Percentiles rank a stretch among this genome's conserved stretches.
Evolutionary conservation across 2,797 vertebrate genomes (phyloP).

Genomic region (Hemitrygon akajei): DNA sequence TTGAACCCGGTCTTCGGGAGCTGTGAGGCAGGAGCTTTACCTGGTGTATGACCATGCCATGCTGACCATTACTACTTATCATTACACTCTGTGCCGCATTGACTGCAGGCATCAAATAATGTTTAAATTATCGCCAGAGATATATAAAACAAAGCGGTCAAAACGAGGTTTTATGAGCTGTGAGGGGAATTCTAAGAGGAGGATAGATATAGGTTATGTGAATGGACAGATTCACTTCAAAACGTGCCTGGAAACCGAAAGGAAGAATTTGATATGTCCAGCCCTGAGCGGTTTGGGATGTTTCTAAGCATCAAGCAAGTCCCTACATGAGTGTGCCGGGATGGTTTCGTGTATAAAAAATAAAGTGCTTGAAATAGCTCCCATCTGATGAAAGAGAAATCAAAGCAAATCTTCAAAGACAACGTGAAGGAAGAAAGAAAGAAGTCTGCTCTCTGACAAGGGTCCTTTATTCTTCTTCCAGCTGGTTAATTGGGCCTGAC

Average conservation of each 20-base stretch:
- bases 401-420: slow-evolving; percentile 23
- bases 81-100: too few species aligned
- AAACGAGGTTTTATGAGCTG: too few species aligned
- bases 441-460: not conserved
- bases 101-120: too few species aligned
- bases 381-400: slow-evolving; percentile 12
- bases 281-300: slow-evolving; percentile 17
- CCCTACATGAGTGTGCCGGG: not conserved
- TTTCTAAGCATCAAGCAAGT: not conserved
- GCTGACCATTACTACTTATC: too few species aligned
- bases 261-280: not conserved
- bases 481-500: not conserved
- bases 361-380: not conserved
- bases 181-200: too few species aligned
- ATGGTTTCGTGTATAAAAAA: not conserved
- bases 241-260: not conserved
- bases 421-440: slow-evolving; percentile 17
- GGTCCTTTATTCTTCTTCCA: not conserved
- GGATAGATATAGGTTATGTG: too few species aligned
- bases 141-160: too few species aligned
- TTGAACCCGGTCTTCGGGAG: too few species aligned
- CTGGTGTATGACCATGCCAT: too few species aligned
- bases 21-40: too few species aligned
- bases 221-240: too few species aligned
- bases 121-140: too few species aligned